Conservation (phyloP, 2,888 invertebrate genomes). For the Venustoraphidia nigricollis region DNA sequence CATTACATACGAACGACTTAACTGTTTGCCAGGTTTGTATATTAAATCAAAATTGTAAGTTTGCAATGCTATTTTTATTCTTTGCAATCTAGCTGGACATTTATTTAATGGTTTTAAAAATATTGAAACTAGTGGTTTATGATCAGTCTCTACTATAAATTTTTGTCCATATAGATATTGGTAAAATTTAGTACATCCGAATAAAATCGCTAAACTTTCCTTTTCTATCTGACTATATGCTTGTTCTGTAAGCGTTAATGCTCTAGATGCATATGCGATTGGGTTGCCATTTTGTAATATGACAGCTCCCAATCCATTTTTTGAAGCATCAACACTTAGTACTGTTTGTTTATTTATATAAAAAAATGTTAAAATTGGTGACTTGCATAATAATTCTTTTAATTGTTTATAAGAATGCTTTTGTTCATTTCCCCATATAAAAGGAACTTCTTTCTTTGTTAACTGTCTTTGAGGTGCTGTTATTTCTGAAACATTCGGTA, state of each 20-base stretch:
- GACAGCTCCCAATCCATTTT: not conserved
- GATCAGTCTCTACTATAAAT: slow-evolving; percentile 4
- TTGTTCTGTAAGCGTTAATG: slow-evolving; percentile 4
- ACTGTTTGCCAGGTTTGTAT: too few relatives aligned
- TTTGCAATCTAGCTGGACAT: too few relatives aligned
- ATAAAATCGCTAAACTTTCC: slow-evolving; percentile 5
- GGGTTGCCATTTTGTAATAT: not conserved
- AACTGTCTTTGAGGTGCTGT: slow-evolving; percentile 8
- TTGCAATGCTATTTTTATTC: too few relatives aligned
- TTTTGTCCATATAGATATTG: slow-evolving; percentile 2
- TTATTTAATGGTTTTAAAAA: not conserved
- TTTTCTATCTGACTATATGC: slow-evolving; percentile 2
- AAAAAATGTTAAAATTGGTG: slow-evolving; percentile 7
- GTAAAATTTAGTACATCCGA: not conserved
- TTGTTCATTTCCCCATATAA: slow-evolving; percentile 1
- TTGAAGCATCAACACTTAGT: not conserved
- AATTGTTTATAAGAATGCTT: slow-evolving; percentile 10
- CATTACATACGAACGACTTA: too few relatives aligned
- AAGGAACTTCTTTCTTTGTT: slow-evolving; percentile 3
- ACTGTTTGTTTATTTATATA: slow-evolving; percentile 2
- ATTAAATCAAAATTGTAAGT: too few relatives aligned
- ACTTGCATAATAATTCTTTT: slow-evolving; percentile 7
- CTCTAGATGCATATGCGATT: slow-evolving; percentile 3
- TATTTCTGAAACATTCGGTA: slow-evolving; percentile 6
- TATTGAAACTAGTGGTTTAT: not conserved